Evolutionary conservation across 2,113 vertebrate species (phyloP), one percentile per base, ranked within the genome.

Genomic region (Paracanthobrama guichenoti): DNA sequence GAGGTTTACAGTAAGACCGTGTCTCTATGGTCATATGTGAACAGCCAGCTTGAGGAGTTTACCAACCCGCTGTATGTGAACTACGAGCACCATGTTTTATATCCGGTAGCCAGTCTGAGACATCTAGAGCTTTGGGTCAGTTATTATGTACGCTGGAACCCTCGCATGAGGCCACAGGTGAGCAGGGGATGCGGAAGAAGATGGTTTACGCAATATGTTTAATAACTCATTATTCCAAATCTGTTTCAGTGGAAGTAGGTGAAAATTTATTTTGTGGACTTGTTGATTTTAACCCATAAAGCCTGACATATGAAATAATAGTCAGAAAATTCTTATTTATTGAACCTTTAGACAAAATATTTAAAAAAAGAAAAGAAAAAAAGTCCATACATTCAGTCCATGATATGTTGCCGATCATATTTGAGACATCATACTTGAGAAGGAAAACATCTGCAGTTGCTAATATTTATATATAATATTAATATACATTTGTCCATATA

Each of bases 111-210:
- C 81, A 98, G 97, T n/a, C 87, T 96, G 88, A 96, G 95, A 92
- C 97, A 97, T 81, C 92, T 99, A 92, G 96, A 98, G 71, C 93
- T 99, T 8, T 99, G 98, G 98, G 96, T 96, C 72, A 95, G 93
- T 81, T 99, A 99, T 91, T 98, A 99, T 0, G 95, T 96, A 53
- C 95, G 98, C 83, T 99, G 98, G 98, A 99, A 98, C 91, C 97
- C 98, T 0, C 93, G 95, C 86, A 98, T 96, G 96, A 94, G 97
- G 79, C 96, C 97, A 22, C 98, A 99, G 97, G 98, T 98, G 92
- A 3, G 39, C 42, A 72, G 22, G 20, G 60, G 24, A 26, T 62
- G 12, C 59, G 18, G 64, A 35, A 35, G 31, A 67, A 22, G 10
- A 74, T 73, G 0, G 22, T 5, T 74, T 12, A 67, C 3, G 9